Conservation (phyloP, 2,113 vertebrate genomes). For the Cervus canadensis region DNA sequence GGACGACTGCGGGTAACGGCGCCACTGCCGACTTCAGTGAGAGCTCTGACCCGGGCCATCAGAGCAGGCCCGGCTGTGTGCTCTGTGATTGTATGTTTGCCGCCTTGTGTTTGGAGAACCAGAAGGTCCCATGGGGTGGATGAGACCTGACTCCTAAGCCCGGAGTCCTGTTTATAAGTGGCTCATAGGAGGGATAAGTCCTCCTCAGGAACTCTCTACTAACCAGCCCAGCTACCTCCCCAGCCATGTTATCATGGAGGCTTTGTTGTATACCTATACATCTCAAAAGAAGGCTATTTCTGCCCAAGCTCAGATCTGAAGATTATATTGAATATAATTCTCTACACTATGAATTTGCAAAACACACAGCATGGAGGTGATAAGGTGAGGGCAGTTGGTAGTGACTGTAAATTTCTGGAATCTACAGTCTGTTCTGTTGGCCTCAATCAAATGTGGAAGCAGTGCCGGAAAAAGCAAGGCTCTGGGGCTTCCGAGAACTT, state of each 20-base stretch:
- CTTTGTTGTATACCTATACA: background rate
- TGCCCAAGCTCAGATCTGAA: background rate
- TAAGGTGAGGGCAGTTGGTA: background rate
- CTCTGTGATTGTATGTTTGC: fast-evolving
- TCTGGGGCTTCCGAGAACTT: background rate
- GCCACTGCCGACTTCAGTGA: fast-evolving
- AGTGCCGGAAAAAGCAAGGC: background rate
- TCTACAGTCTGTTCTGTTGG: background rate
- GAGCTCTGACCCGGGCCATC: background rate
- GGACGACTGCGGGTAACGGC: fast-evolving
- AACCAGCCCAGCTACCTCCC: background rate
- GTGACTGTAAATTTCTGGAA: background rate
- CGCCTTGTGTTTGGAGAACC: background rate
- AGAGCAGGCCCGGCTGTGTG: background rate
- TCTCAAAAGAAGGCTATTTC: background rate
- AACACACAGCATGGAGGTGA: fast-evolving
- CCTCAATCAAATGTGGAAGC: background rate
- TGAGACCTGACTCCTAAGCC: background rate
- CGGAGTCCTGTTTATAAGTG: too few species aligned
- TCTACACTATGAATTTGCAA: background rate
- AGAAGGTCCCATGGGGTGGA: background rate
- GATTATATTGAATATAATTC: background rate
- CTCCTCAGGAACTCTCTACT: background rate
- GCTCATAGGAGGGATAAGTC: background rate
- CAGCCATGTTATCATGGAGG: background rate